phyloP scores from a whole-genome alignment of 2,113 vertebrate genomes.

The Myxocyprinus asiaticus region DNA sequence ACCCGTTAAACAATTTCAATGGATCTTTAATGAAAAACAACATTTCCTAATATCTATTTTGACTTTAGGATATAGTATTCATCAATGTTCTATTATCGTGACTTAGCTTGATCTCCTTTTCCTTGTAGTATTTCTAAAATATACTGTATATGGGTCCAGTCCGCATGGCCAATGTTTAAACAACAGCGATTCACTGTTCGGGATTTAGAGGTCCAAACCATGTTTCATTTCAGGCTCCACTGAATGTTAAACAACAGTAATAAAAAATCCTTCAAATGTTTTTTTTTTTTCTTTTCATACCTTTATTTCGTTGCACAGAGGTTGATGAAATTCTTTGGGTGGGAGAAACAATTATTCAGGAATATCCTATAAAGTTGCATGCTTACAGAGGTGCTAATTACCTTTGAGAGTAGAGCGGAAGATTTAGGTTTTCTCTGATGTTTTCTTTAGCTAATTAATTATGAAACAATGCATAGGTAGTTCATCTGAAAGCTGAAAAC shows the following conservation, averaged over 20 bases:
- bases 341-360: slow-evolving; percentile 70
- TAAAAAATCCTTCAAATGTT: slow-evolving; percentile 8
- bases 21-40: no score
- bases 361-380: slow-evolving; percentile 63
- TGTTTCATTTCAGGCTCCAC: slow-evolving; percentile 51
- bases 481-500: slow-evolving; percentile 63
- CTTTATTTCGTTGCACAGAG: slow-evolving; percentile 26
- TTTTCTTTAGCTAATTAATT: slow-evolving; percentile 76
- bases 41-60: no score
- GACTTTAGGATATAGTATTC: no score
- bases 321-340: slow-evolving; percentile 54
- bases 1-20: no score
- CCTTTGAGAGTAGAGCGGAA: slow-evolving; percentile 66
- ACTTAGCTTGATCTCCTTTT: no score
- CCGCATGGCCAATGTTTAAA: slow-evolving; percentile 21
- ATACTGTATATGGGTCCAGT: neutral
- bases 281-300: neutral
- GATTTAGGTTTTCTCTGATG: slow-evolving; percentile 62
- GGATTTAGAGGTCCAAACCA: slow-evolving; percentile 40
- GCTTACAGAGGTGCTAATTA: slow-evolving; percentile 76
- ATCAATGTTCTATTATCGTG: no score
- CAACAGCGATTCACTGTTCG: neutral
- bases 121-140: no score
- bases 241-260: slow-evolving; percentile 49
- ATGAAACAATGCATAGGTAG: slow-evolving; percentile 75